Evolutionary conservation across 2,797 vertebrate genomes (phyloP).

Genomic region (Synaphobranchus kaupii): DNA sequence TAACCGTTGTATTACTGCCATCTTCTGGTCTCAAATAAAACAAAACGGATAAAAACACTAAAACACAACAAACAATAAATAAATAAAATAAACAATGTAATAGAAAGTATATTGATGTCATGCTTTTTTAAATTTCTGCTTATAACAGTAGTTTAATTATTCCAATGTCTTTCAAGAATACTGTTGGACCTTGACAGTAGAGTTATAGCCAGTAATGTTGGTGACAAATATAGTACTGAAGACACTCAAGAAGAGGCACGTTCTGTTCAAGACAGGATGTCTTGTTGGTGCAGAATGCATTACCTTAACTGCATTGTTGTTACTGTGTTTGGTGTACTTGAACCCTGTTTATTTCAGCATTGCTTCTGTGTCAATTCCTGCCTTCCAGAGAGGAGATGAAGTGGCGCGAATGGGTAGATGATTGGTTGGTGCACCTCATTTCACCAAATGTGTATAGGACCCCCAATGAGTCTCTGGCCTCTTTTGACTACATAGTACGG

Average conservation of each 20-base stretch:
- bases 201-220: background rate
- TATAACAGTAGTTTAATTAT: background rate
- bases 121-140: background rate
- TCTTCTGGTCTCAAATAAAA: too few relatives aligned
- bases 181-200: background rate
- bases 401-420: conserved; percentile 92
- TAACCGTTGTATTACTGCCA: too few relatives aligned
- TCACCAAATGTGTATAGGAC: conserved; percentile 96
- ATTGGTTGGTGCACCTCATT: conserved; percentile 95
- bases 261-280: background rate
- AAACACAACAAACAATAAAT: too few relatives aligned
- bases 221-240: background rate
- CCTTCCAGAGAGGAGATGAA: conserved; percentile 89
- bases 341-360: background rate
- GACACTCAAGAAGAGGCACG: background rate
- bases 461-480: conserved; percentile 83
- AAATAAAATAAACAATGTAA: too few relatives aligned
- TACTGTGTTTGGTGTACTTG: background rate
- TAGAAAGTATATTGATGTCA: conserved; percentile 77
- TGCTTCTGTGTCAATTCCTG: background rate
- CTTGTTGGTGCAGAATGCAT: background rate
- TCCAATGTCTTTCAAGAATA: background rate
- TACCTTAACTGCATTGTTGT: background rate
- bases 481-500: conserved; percentile 95
- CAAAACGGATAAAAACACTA: too few relatives aligned